A percentile compares a stretch with the other conserved stretches of the same genome.
phyloP scores from a whole-genome alignment of 2,797 vertebrate genomes.

The Gymnoscopelus braueri region DNA sequence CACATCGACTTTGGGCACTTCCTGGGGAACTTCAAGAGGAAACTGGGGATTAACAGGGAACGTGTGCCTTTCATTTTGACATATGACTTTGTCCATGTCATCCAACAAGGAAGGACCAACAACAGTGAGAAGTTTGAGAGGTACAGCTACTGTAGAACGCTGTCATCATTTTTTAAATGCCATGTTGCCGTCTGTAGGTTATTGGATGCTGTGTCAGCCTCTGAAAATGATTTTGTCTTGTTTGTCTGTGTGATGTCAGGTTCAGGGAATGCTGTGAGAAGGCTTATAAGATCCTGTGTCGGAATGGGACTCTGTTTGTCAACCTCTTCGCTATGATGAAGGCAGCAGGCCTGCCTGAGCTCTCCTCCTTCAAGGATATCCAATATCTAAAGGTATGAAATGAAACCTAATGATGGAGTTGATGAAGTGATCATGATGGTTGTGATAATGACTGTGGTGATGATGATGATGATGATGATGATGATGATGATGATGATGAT shows the following conservation, averaged over 20 bases:
- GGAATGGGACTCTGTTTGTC: conserved; percentile 93
- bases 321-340: conserved; percentile 98
- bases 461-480: background rate
- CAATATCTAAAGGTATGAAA: conserved; percentile 93
- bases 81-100: conserved; percentile 98
- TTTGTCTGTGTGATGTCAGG: conserved; percentile 70
- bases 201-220: conserved; percentile 1
- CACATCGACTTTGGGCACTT: conserved; percentile 99
- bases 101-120: conserved; percentile 94
- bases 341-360: conserved; percentile 95
- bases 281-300: conserved; percentile 96
- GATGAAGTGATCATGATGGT: background rate
- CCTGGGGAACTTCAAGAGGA: conserved; percentile 98
- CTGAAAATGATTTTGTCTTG: background rate
- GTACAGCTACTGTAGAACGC: conserved; percentile 61
- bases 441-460: background rate
- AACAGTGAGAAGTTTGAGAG: conserved; percentile 98
- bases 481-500: background rate
- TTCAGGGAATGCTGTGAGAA: conserved; percentile 94
- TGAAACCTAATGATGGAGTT: conserved; percentile 13
- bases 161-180: background rate
- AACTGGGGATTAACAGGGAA: conserved; percentile 98
- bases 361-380: conserved; percentile 97
- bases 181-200: too few relatives aligned
- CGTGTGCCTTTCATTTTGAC: conserved; percentile 98